A percentile compares a stretch with the other conserved stretches of the same genome.
Evolutionary conservation across 2,888 invertebrate genomes (phyloP).

Genomic region (Nemurella pictetii): DNA sequence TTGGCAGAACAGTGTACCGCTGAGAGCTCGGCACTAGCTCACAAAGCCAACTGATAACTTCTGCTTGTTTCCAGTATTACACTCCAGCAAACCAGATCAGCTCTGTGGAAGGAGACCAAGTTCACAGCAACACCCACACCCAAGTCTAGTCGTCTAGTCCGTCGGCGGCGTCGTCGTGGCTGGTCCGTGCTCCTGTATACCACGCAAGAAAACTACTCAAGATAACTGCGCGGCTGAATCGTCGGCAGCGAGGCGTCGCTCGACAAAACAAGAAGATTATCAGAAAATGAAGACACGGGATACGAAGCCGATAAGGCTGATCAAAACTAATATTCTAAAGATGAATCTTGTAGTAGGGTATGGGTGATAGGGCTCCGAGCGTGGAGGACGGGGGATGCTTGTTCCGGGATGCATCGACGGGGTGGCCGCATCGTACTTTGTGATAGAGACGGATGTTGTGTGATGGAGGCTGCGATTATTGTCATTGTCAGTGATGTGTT

Average conservation of each 20-base stretch:
- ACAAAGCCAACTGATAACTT: not conserved
- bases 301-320: not conserved
- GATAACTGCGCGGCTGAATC: constrained; percentile 38
- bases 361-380: not conserved
- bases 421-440: not conserved
- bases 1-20: not conserved
- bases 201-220: not conserved
- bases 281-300: not conserved
- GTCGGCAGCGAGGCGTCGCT: constrained; percentile 14
- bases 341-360: not conserved
- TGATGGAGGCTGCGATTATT: not conserved
- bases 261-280: constrained; percentile 2
- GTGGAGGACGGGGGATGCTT: not conserved
- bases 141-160: constrained; percentile 65
- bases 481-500: not conserved
- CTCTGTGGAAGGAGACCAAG: constrained; percentile 71
- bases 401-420: not conserved
- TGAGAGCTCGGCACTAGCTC: not conserved
- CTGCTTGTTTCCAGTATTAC: constrained; percentile 71
- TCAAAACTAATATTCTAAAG: not conserved
- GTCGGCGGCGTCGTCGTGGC: constrained; percentile 48
- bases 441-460: not conserved
- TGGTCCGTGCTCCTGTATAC: constrained; percentile 32
- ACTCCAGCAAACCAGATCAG: constrained; percentile 77
- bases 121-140: constrained; percentile 83